Evolutionary conservation across 2,797 vertebrate genomes (phyloP), one percentile per base, ranked within the genome.

Genomic region (Enteromius unitaeniatus): DNA sequence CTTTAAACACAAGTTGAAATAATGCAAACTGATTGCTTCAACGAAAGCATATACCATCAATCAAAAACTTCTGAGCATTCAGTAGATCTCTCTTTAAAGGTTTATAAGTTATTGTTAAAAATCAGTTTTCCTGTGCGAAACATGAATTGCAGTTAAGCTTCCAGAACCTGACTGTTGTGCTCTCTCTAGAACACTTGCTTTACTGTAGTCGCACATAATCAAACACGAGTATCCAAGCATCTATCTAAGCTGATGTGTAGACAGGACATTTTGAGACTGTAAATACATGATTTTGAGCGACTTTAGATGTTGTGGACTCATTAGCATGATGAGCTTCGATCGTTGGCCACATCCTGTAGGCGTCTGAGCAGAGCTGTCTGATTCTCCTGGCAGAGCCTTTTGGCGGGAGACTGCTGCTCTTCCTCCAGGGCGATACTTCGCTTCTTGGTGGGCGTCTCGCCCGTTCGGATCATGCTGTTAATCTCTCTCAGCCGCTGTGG

Each of bases 391-490:
- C 97, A 98, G 15, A 96, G 93, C 1, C 97, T 93, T 91, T 99
- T 99, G 11, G 97, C 96, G 0, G 97, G 96, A 0, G 95, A 96
- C 74, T 97, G 86, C 58, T 86, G 93, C 9, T 94, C 95, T 15
- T 96, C 96, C 3, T 98, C 97, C 67, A 97, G 96, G 17, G 96
- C 47, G 84, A 96, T 92, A 85, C 95, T 95, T 84, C 97, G 95
- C 93, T 99, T 99, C 94, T 97, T 97, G 3, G 94, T 95, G 4
- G 97, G 97, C 0, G 96, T 97, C 90, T 98, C 97, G 58, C 97
- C 97, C 0, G 96, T 97, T 87, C 95, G 94, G 81, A 99, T 96
- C 97, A 99, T 98, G 83, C 95, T 96, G 93, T 99, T 99, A 82
- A 99, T 99, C 90, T 99, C 97, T 85, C 95, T 95, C 85, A 99